phyloP scores from a whole-genome alignment of 2,888 invertebrate species.

The Salpingus planirostris region DNA sequence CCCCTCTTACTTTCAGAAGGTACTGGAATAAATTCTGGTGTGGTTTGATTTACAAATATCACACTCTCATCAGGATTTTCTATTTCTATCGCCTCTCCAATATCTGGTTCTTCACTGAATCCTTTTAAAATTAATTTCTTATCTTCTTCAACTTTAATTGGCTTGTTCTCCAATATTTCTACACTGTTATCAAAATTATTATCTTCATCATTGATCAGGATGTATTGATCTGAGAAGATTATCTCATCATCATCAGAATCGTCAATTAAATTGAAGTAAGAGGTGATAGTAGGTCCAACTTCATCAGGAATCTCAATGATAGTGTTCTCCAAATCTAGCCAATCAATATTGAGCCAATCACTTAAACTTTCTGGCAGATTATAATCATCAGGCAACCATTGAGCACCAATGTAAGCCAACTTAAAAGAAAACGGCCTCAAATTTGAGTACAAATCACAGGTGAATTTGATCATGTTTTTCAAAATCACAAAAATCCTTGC shows the following conservation, averaged over 20 bases:
- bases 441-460: conserved; percentile 39
- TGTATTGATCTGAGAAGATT: conserved; percentile 26
- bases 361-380: conserved; percentile 37
- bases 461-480: conserved; percentile 32
- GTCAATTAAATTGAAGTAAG: conserved; percentile 23
- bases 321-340: conserved; percentile 32
- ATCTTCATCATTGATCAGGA: conserved; percentile 22
- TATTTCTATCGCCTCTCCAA: no score
- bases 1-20: no score
- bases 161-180: no score
- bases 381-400: conserved; percentile 40
- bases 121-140: no score
- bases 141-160: no score
- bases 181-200: no score
- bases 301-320: conserved; percentile 20
- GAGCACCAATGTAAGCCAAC: conserved; percentile 31
- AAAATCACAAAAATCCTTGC: conserved; percentile 42
- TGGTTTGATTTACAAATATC: no score
- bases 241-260: conserved; percentile 24
- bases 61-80: no score
- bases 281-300: no score
- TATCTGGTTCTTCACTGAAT: no score
- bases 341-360: conserved; percentile 39
- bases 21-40: no score
- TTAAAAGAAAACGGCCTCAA: conserved; percentile 31